phyloP scores from a whole-genome alignment of 1,140 invertebrate genomes.

The Calliphora vicina region DNA sequence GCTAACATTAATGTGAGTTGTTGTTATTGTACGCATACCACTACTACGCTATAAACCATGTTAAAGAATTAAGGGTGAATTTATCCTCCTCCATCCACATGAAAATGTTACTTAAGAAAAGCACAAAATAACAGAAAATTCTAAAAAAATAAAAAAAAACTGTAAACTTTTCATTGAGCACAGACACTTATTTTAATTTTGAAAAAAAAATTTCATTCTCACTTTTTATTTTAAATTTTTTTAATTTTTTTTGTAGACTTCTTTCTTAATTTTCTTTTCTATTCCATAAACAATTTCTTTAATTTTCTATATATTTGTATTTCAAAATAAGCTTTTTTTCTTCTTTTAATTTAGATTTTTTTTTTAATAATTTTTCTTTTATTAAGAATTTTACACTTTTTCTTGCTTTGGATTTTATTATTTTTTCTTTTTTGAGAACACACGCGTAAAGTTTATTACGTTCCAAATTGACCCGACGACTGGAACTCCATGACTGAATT shows the following conservation, averaged over 20 bases:
- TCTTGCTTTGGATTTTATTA: background rate
- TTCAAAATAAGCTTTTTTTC: background rate
- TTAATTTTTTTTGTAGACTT: no score
- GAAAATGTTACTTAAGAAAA: conserved; percentile 12
- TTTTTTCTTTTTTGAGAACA: background rate
- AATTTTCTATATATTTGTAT: background rate
- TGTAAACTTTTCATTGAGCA: background rate
- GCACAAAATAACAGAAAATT: background rate
- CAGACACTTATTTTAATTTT: background rate
- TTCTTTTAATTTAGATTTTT: background rate
- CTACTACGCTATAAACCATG: no score
- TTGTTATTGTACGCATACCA: conserved; percentile 3
- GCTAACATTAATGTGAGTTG: background rate
- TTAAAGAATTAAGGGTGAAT: background rate
- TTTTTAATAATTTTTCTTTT: background rate
- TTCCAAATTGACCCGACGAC: conserved; percentile 63
- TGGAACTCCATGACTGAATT: conserved; percentile 62
- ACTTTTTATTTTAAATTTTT: no score
- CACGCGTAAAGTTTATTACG: conserved; percentile 42
- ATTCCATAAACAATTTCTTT: background rate
- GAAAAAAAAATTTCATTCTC: no score
- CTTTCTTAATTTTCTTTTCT: no score
- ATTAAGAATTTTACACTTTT: background rate
- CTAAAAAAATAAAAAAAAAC: background rate
- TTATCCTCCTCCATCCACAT: background rate